Conservation (phyloP, 2,888 invertebrate species). For the Dermolepida albohirtum region DNA sequence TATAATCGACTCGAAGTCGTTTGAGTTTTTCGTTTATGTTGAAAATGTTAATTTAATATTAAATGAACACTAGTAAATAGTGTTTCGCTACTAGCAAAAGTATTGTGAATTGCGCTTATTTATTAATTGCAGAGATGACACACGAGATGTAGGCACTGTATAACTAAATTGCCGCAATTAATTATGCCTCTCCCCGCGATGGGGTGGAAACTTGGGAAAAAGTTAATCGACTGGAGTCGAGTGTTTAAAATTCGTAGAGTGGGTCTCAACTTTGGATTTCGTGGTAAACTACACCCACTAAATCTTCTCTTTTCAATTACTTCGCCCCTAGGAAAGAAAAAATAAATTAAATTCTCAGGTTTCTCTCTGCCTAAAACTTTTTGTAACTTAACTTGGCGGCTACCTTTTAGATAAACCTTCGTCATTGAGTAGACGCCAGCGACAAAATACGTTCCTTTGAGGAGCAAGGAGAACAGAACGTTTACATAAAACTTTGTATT, state of each 20-base stretch:
- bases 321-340: slow-evolving; percentile 42
- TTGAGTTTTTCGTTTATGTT: too few relatives aligned
- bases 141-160: slow-evolving; percentile 26
- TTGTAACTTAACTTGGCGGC: slow-evolving; percentile 48
- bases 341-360: slow-evolving; percentile 46
- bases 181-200: slow-evolving; percentile 22
- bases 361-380: slow-evolving; percentile 46
- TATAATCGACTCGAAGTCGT: too few relatives aligned
- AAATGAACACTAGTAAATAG: too few relatives aligned
- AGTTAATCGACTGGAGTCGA: slow-evolving; percentile 40
- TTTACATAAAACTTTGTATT: slow-evolving; percentile 27
- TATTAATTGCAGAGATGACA: slow-evolving; percentile 32
- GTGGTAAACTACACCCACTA: slow-evolving; percentile 39
- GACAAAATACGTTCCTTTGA: slow-evolving; percentile 43
- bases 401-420: slow-evolving; percentile 48
- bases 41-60: too few relatives aligned
- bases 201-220: slow-evolving; percentile 34
- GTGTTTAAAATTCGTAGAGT: slow-evolving; percentile 35
- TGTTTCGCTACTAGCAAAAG: too few relatives aligned
- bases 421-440: slow-evolving; percentile 44
- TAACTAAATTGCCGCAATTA: slow-evolving; percentile 38
- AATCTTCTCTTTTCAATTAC: slow-evolving; percentile 49
- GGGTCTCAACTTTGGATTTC: slow-evolving; percentile 31
- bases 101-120: slow-evolving; percentile 9
- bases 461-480: slow-evolving; percentile 41